Percentiles rank a stretch among this genome's conserved stretches.
phyloP scores from a whole-genome alignment of 2,113 vertebrate species.

The Neodontobutis hainanensis region DNA sequence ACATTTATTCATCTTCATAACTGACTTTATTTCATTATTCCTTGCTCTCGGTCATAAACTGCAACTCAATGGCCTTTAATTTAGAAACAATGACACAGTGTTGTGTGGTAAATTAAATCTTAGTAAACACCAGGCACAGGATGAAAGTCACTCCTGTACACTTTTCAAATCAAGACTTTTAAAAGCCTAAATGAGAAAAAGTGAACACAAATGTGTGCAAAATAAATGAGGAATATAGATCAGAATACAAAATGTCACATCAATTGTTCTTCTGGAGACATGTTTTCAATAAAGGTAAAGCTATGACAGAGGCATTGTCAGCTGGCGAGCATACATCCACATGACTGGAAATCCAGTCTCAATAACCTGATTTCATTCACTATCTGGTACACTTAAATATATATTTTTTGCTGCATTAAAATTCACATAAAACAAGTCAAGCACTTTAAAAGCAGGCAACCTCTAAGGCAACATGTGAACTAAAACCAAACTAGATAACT shows the following conservation, averaged over 20 bases:
- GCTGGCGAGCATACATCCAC: slow-evolving; percentile 39
- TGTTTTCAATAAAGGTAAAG: slow-evolving; percentile 31
- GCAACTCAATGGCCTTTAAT: slow-evolving; percentile 37
- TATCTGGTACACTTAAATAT: slow-evolving; percentile 40
- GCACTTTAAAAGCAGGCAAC: slow-evolving; percentile 76
- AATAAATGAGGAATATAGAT: slow-evolving; percentile 31
- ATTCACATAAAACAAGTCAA: slow-evolving; percentile 65
- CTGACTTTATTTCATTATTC: slow-evolving; percentile 78
- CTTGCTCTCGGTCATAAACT: slow-evolving; percentile 54
- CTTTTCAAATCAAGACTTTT: background rate
- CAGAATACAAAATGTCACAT: slow-evolving; percentile 25
- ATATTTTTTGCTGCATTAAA: slow-evolving; percentile 23
- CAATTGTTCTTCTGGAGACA: slow-evolving; percentile 28
- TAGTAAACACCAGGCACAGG: slow-evolving; percentile 34
- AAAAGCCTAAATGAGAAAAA: slow-evolving; percentile 1
- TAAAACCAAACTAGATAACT: slow-evolving; percentile 65
- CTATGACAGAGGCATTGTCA: slow-evolving; percentile 48
- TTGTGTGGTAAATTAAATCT: slow-evolving; percentile 44
- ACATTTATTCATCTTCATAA: slow-evolving; percentile 2
- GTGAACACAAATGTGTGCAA: slow-evolving; percentile 11
- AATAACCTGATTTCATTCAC: slow-evolving; percentile 32
- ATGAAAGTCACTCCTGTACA: slow-evolving; percentile 32
- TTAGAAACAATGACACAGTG: slow-evolving; percentile 61
- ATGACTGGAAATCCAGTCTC: slow-evolving; percentile 18
- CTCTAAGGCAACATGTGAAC: slow-evolving; percentile 83